Base-by-base conservation (phyloP, 2,113 vertebrate genomes). In the Hydrolagus affinis region DNA sequence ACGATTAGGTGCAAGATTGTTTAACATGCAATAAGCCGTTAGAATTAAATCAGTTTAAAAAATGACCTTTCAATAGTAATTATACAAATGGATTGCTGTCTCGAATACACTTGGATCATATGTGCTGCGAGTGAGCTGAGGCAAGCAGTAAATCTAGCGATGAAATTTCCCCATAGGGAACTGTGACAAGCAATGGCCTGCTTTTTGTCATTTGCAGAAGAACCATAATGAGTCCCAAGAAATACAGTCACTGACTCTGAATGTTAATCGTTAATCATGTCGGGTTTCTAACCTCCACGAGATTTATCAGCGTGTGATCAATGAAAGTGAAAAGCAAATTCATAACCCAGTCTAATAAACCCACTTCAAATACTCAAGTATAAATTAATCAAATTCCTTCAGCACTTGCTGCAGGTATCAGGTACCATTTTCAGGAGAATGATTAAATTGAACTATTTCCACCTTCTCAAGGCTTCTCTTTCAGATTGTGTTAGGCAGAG, bases 61-160 rank as follows among this genome's bases (percentile, higher is more conserved):
- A 83, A 32, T 83, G 78, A 83, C 78, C 78, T 83, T 83, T 83
- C 78, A 66, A 68, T 83, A 21, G 78, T 83, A 83, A 83, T 83
- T 83, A 30, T 32, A 66, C 25, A 83, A 83, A 83, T 83, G 78
- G 30, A 83, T 83, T 68, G 25, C 78, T 83, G 66, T 66, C 60
- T 83, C 25, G 66, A 30, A 66, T 83, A 25, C 30, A 64, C 57
- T 6, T 57, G 11, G 75, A 59, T 1, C 59, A 32, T 83, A 32
- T 17, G 62, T 83, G 60, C n/a, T 83, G 60, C 78, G 21, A 64
- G 78, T 75, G 62, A 83, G 78, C 14, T 66, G 28, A 66, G 30
- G 11, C 62, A 64, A 64, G 66, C n/a, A 64, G 78, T 83, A 83
- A 83, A 83, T 83, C 23, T 8, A 83, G 78, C 44, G 30, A 25